These are phyloP conservation scores for Sciurus vulgaris DNA, from an alignment of 2,797 vertebrate genomes.

Conservation along the genomic window DNA sequence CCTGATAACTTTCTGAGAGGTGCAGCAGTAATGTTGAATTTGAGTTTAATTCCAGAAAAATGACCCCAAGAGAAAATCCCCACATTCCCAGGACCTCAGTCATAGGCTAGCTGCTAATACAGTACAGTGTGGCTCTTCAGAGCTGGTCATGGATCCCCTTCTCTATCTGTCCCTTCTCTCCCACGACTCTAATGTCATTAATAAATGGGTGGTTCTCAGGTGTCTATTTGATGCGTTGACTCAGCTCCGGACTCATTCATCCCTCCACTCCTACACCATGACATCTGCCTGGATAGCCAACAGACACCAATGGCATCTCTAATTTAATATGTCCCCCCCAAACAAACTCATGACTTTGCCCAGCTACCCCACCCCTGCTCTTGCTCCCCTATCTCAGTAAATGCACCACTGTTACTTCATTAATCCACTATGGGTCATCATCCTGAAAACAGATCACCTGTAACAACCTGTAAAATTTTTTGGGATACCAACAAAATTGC, in stretches of 20 bases:
- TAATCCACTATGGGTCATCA: no score
- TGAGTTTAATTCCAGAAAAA: constrained; percentile 12
- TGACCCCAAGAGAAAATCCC: background rate
- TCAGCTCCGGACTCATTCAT: background rate
- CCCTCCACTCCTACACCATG: background rate
- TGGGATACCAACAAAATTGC: no score
- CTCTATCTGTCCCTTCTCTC: background rate
- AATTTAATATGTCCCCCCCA: background rate
- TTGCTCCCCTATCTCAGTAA: background rate
- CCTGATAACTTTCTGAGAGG: background rate
- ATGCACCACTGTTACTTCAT: background rate
- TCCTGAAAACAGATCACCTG: no score
- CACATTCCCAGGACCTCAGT: background rate
- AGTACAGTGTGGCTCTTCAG: background rate
- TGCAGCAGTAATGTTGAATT: background rate
- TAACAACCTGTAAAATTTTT: no score
- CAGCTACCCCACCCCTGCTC: background rate
- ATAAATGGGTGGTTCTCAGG: background rate
- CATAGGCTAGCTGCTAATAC: background rate
- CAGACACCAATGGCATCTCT: background rate
- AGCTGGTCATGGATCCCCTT: background rate
- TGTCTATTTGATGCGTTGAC: background rate
- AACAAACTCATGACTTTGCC: background rate
- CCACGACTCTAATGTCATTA: background rate
- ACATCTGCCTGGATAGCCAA: background rate